These are phyloP conservation scores for Eristalinus sepulchralis DNA, from an alignment of 2,888 invertebrate genomes.

Conservation along the genomic window DNA sequence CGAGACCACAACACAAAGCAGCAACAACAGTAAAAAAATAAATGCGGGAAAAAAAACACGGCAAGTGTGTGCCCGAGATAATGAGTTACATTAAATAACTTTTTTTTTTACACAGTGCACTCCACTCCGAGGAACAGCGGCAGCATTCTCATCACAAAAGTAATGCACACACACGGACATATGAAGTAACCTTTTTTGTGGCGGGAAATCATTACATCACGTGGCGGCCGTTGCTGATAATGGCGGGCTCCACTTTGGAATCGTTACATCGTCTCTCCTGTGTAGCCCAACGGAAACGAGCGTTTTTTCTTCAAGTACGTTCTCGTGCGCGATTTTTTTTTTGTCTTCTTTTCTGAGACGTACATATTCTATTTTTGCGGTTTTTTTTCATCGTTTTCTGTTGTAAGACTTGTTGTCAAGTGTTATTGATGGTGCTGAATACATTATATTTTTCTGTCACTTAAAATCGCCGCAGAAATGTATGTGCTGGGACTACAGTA, in stretches of 20 bases:
- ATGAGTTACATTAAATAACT: constrained; percentile 51
- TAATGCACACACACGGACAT: constrained; percentile 17
- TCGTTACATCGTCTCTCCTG: constrained; percentile 41
- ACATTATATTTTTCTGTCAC: background rate
- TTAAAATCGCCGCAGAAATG: background rate
- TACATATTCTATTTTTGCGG: constrained; percentile 3
- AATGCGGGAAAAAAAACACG: background rate
- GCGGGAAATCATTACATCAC: constrained; percentile 58
- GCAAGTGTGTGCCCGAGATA: constrained; percentile 49
- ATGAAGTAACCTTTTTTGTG: constrained; percentile 28
- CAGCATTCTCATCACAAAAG: constrained; percentile 21
- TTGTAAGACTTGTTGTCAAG: constrained; percentile 40
- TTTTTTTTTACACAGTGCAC: background rate
- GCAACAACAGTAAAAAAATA: background rate
- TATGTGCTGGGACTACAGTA: background rate
- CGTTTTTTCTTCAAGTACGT: constrained; percentile 5
- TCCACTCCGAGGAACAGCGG: background rate
- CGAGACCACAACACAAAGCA: constrained; percentile 40
- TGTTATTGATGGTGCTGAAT: constrained; percentile 12
- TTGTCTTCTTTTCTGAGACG: constrained; percentile 1
- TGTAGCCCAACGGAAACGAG: constrained; percentile 41
- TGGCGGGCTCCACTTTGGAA: constrained; percentile 33
- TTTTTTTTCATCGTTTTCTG: background rate
- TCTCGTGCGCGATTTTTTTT: constrained; percentile 2
- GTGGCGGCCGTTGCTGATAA: constrained; percentile 47